These are phyloP conservation scores for Drosophila tsacasi DNA, from an alignment of 1,140 invertebrate species.

Conservation along the genomic window DNA sequence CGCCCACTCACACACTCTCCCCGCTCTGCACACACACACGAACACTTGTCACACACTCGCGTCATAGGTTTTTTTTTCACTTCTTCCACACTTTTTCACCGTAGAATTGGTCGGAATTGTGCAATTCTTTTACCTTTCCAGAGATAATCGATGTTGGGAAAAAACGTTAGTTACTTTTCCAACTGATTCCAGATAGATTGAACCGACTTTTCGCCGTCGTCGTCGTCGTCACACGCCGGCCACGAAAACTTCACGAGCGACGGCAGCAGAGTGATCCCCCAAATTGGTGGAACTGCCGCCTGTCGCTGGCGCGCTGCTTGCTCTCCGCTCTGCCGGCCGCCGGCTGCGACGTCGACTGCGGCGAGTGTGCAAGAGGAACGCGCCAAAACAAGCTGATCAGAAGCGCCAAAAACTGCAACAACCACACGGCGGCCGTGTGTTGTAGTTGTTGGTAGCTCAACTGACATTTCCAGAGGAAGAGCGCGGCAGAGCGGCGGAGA, in stretches of 20 bases:
- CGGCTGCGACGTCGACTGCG: slow-evolving; percentile 23
- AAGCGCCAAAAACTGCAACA: slow-evolving; percentile 77
- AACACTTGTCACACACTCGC: slow-evolving; percentile 74
- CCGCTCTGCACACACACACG: slow-evolving; percentile 43
- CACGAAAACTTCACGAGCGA: slow-evolving; percentile 69
- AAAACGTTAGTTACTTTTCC: slow-evolving; percentile 29
- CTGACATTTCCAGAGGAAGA: slow-evolving; percentile 55
- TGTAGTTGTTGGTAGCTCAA: slow-evolving; percentile 52
- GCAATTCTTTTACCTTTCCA: slow-evolving; percentile 55
- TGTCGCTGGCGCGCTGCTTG: slow-evolving; percentile 13
- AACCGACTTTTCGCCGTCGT: slow-evolving; percentile 48
- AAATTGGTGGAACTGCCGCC: slow-evolving; percentile 51
- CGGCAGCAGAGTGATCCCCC: slow-evolving; percentile 55
- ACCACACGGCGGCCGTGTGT: slow-evolving; percentile 43
- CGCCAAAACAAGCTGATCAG: slow-evolving; percentile 65
- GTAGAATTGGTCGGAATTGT: slow-evolving; percentile 30
- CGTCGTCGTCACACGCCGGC: slow-evolving; percentile 68
- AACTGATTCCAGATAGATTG: slow-evolving; percentile 26
- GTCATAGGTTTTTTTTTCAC: slow-evolving; percentile 47
- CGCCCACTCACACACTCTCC: slow-evolving; percentile 25
- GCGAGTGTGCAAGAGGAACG: slow-evolving; percentile 65
- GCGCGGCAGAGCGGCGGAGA: slow-evolving; percentile 19
- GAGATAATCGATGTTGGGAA: slow-evolving; percentile 18
- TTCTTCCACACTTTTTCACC: slow-evolving; percentile 31
- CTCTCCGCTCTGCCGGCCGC: slow-evolving; percentile 19